Evolutionary conservation across 1,140 invertebrate species (phyloP).

Genomic region (Goniozus legneri): DNA sequence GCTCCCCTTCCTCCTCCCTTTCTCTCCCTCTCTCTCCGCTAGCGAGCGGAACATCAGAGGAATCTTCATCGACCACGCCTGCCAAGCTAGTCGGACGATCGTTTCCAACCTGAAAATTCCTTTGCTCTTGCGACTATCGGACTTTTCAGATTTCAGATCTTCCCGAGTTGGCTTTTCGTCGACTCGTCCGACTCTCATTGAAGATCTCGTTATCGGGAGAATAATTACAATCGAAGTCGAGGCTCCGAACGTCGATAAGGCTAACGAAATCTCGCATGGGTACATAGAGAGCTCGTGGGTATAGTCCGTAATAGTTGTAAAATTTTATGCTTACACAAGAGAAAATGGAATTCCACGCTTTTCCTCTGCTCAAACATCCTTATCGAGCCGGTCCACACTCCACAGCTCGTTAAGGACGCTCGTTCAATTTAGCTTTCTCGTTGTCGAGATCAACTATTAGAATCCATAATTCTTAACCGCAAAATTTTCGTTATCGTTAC

Average conservation of each 20-base stretch:
- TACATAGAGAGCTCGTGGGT: constrained; percentile 10
- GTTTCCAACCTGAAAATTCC: constrained; percentile 13
- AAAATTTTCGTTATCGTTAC: no score
- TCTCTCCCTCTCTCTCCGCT: constrained; percentile 14
- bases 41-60: constrained; percentile 19
- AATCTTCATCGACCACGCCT: constrained; percentile 27
- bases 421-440: constrained; percentile 25
- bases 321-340: constrained; percentile 19
- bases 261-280: no score
- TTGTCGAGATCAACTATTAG: no score
- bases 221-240: no score
- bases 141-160: no score
- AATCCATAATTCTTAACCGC: no score
- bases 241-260: no score
- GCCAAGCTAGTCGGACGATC: constrained; percentile 13
- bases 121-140: no score
- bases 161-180: no score
- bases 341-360: constrained; percentile 16
- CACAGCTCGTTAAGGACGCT: constrained; percentile 29
- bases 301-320: constrained; percentile 12
- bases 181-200: no score
- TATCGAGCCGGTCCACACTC: constrained; percentile 26
- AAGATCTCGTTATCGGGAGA: no score
- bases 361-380: constrained; percentile 18
- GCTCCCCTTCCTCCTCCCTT: constrained; percentile 15